Conservation (phyloP, 2,888 invertebrate genomes). For the Incurvaria masculella region DNA sequence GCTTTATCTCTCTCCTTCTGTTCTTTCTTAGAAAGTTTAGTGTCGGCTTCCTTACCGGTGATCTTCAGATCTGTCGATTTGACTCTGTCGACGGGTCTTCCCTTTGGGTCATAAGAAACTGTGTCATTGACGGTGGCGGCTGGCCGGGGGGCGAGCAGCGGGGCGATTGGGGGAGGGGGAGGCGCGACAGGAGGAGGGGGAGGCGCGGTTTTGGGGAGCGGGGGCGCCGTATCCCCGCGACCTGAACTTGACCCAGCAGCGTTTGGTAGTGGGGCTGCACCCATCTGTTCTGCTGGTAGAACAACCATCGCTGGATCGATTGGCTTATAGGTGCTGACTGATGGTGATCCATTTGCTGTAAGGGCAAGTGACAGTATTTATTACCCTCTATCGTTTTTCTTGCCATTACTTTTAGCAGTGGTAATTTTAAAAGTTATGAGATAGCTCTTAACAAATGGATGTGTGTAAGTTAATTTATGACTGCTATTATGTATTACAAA, state of each 20-base stretch:
- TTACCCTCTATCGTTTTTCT: no score
- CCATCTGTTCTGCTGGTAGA: neutral
- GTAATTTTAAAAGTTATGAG: no score
- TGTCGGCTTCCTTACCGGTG: conserved; percentile 16
- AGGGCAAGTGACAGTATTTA: no score
- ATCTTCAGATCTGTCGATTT: conserved; percentile 14
- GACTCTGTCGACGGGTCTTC: neutral
- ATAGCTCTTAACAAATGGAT: no score
- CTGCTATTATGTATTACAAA: no score
- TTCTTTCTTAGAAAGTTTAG: conserved; percentile 21
- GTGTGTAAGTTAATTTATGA: no score
- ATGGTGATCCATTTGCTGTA: neutral
- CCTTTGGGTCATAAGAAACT: neutral
- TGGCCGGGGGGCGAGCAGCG: neutral
- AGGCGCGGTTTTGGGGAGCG: neutral
- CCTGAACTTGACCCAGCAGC: no score
- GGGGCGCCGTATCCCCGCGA: no score
- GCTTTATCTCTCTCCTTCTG: conserved; percentile 33
- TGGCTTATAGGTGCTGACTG: neutral
- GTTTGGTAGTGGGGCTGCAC: no score
- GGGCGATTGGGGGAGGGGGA: neutral
- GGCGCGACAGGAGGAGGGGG: neutral
- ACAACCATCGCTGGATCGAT: neutral
- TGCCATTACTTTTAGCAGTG: no score
- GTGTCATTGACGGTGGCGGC: neutral